Base-by-base conservation (phyloP, 2,113 vertebrate genomes). In the Catharus bicknelli region DNA sequence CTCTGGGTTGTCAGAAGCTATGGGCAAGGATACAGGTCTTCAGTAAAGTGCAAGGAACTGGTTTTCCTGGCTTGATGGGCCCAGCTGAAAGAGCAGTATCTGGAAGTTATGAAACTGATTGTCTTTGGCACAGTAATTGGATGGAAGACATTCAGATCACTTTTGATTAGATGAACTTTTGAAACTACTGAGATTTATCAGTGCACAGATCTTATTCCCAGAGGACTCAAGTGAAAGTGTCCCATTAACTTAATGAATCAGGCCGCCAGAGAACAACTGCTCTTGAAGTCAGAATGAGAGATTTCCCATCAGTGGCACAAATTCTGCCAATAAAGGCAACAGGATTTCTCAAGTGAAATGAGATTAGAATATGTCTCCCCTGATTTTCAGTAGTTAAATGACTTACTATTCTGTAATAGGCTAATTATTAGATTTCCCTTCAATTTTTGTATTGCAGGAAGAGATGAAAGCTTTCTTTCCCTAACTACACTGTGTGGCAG, bases 201-300 rank as follows among this genome's bases (percentile, higher is more conserved):
- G 82, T 83, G 67, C 72, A 88, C 21, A 58, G 82, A 94, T 95
- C 85, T 83, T 87, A 94, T 85, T 90, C 94, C 95, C 93, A 55
- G 63, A 94, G 94, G 95, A 87, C 34, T 90, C 63, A 70, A 51
- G 53, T 90, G 85, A 93, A 95, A 95, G 94, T 94, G 93, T 94
- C 90, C 96, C 93, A 96, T 95, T 94, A 94, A 96, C 74, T 96
- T 96, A 95, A 96, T 94, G 91, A 96, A 94, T 94, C 95, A 90
- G 94, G 93, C 85, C 90, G 48, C 94, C 81, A 90, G 95, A 95
- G 91, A 96, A 61, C 82, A 88, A 81, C 90, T 15, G 95, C 78
- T 96, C 40, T 91, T 83, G 51, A 90, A 95, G 90, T 74, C 84
- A 94, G 93, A 95, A 95, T 80, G 90, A 96, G 79, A 91, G 70